A percentile compares a stretch with the other conserved stretches of the same genome.
Conservation (phyloP, 2,888 invertebrate species). For the Sialis lutaria region DNA sequence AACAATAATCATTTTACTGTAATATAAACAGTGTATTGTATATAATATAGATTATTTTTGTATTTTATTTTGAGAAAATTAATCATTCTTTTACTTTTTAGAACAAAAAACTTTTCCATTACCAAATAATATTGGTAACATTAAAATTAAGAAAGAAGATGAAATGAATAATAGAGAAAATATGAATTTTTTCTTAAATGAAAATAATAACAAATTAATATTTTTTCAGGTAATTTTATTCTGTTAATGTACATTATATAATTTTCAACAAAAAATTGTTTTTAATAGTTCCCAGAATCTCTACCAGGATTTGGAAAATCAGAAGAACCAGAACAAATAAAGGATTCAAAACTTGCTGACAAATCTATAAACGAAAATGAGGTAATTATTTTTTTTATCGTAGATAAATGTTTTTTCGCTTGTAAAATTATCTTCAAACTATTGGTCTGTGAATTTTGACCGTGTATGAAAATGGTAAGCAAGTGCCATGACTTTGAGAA, state of each 20-base stretch:
- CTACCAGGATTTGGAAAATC: constrained; percentile 16
- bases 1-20: no score
- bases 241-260: not conserved
- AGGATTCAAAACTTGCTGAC: constrained; percentile 3
- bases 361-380: not conserved
- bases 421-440: not conserved
- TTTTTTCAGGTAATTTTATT: constrained; percentile 4
- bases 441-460: not conserved
- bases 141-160: not conserved
- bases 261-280: not conserved
- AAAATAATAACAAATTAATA: not conserved
- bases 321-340: constrained; percentile 9
- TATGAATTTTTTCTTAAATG: not conserved
- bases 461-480: no score
- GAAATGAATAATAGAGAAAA: not conserved
- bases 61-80: no score
- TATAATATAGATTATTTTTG: no score
- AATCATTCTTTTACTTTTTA: no score
- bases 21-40: no score
- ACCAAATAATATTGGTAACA: no score
- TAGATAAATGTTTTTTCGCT: not conserved
- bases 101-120: no score
- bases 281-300: constrained; percentile 19
- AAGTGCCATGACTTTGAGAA: no score
- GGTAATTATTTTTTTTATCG: constrained; percentile 1